Evolutionary conservation across 64 coral and sea anemone species (phyloP), one percentile per base, ranked within the genome.

Genomic region (Trachythela sp.): DNA sequence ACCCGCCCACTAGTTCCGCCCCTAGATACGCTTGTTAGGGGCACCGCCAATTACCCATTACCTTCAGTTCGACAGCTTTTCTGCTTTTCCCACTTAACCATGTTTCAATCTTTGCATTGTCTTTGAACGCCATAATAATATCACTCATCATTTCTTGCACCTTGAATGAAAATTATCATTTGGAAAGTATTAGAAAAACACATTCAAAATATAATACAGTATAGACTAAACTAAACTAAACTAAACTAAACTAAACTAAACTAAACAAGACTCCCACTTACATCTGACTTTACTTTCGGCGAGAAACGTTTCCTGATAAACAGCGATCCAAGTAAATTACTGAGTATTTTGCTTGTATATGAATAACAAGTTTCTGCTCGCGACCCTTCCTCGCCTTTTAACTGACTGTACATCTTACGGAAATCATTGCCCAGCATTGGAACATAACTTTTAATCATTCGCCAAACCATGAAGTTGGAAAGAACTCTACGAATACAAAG

Each of bases 381-480:
- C 11, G 93, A 87, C 48, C 93, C 94, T 8, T 91, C 75, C 84
- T 64, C 45, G 59, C 50, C 17, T 27, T 92, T 92, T 24, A 99
- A 56, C 2, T 84, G 34, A 32, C 88, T 39, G 77, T 99, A 93
- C n/a, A 88, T 77, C 8, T 35, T 77, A n/a, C 96, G 88, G 68
- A 91, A 99, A n/a, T 90, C 48, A 22, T 67, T 93, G 0, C 89
- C 94, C 7, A 99, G 85, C 38, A 99, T 87, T 0, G 96, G 96
- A 2, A 99, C 91, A 13, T 86, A 68, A 39, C 94, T 93, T 34
- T 99, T 99, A 13, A 99, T 91, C 41, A 92, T 84, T 54, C 92
- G 91, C 96, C 96, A 99, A 13, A 99, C 91, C 77, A 99, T 95
- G 27, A 94, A 99, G 48, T 94, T 95, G 0, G 96, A 99, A 0